Conservation (phyloP, 1,140 invertebrate species). For the Zeugodacus cucurbitae region DNA sequence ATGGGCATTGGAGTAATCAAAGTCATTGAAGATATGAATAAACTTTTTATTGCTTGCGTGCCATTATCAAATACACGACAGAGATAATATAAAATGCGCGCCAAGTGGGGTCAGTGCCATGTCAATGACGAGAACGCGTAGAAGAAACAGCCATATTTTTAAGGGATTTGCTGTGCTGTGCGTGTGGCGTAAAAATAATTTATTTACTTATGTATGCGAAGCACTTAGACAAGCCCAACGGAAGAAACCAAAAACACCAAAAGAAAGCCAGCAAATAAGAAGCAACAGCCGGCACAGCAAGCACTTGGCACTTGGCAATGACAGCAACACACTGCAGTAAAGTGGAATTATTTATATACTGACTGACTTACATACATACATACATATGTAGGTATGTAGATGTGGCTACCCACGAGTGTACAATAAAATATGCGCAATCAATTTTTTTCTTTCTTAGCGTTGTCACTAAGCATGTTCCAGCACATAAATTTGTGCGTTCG, state of each 20-base stretch:
- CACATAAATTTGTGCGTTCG: not conserved
- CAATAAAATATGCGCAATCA: not conserved
- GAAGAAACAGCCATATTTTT: not conserved
- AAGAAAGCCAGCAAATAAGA: not conserved
- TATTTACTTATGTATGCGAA: not conserved
- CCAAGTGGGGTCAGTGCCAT: not conserved
- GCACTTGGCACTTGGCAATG: not conserved
- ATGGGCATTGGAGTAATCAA: not conserved
- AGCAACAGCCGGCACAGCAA: slow-evolving; percentile 3
- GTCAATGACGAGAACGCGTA: not conserved
- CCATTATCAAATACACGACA: not conserved
- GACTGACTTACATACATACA: not conserved
- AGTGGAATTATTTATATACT: slow-evolving; percentile 21
- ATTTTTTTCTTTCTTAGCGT: not conserved
- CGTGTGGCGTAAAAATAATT: not conserved
- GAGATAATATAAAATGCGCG: not conserved
- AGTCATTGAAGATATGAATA: not conserved
- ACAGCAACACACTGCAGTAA: not conserved
- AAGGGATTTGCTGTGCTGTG: not conserved
- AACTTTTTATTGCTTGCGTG: not conserved
- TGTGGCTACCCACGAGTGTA: not conserved
- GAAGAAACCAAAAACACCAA: not conserved
- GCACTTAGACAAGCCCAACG: not conserved
- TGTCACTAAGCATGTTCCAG: not conserved
- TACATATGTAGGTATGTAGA: not conserved